These are phyloP conservation scores for Corydoras maculifer DNA, from an alignment of 2,113 vertebrate species.

Conservation along the genomic window DNA sequence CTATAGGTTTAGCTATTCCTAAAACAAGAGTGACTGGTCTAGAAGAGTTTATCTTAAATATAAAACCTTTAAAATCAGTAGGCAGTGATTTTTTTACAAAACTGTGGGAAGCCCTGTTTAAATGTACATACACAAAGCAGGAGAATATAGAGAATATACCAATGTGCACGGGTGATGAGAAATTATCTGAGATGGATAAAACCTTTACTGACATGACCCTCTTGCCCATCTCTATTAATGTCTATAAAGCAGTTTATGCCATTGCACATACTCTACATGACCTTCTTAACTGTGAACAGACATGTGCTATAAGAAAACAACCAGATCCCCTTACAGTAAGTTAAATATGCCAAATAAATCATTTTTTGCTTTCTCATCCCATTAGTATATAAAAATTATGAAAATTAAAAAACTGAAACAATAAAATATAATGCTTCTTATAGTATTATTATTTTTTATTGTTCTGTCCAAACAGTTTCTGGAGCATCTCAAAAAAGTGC, in stretches of 20 bases:
- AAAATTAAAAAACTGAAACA: no score
- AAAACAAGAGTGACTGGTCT: slow-evolving; percentile 54
- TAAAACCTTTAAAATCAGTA: slow-evolving; percentile 40
- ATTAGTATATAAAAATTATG: no score
- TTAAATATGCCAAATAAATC: background rate
- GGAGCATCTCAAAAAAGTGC: slow-evolving; percentile 54
- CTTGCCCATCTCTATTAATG: slow-evolving; percentile 45
- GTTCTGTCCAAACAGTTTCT: slow-evolving; percentile 49
- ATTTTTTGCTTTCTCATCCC: no score
- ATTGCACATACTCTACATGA: slow-evolving; percentile 46
- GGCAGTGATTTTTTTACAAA: slow-evolving; percentile 33
- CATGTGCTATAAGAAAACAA: slow-evolving; percentile 23
- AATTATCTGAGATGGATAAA: slow-evolving; percentile 39
- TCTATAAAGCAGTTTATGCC: slow-evolving; percentile 50
- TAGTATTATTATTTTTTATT: no score
- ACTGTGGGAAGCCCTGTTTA: slow-evolving; percentile 46
- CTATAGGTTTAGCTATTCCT: slow-evolving; percentile 60
- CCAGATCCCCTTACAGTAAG: slow-evolving; percentile 27
- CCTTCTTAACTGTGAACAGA: slow-evolving; percentile 34
- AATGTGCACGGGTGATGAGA: slow-evolving; percentile 44
- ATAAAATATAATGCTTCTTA: background rate
- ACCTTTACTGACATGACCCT: slow-evolving; percentile 47
- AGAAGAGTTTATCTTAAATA: slow-evolving; percentile 56
- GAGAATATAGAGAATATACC: background rate
- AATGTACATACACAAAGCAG: slow-evolving; percentile 32